Base-by-base conservation (phyloP, 2,888 invertebrate genomes). In the Epinotia nisella region DNA sequence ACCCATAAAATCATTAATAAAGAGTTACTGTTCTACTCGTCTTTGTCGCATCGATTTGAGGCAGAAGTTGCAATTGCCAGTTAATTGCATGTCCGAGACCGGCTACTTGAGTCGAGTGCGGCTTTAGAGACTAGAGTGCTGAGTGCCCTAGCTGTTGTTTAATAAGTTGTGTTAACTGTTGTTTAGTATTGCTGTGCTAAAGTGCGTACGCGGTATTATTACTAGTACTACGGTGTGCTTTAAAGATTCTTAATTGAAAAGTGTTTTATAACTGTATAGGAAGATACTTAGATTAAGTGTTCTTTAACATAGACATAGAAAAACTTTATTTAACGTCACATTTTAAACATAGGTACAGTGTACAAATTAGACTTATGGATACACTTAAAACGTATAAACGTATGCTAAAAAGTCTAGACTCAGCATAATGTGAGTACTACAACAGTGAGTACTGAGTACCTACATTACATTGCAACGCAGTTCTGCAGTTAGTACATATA, bases 11-110 rank as follows among this genome's bases (percentile, higher is more conserved):
- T 45, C 45, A 39, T 17, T 13, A 7, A 60, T 35, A 58, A 2
- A 15, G 15, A 13, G 58, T 15, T 58, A 58, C 58, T 58, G 58
- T 29, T 58, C 29, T 58, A 58, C 15, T 58, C 15, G 29, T 24
- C 17, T 3, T 65, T 15, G 11, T 55, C 53, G 49, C 58, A 60
- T 66, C 60, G 39, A 29, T 60, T 60, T 56, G 62, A 35, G 51
- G 29, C 55, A 56, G 21, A 62, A 72, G 56, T 61, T 70, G 59
- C 55, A 69, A 71, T 66, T 58, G 45, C 51, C 7, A 62, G 61
- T 60, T 71, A 60, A 66, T 66, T 49, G 66, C 41, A 56, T 21
- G 60, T 65, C 59, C 19, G n/a, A 19, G 45, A 55, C 51, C 41
- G 13, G 65, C 45, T 61, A 51, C 59, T 70, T 13, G 55, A 59